Evolutionary conservation across 2,888 invertebrate species (phyloP), one percentile per base, ranked within the genome.

Genomic region (Crossocerus cetratus): DNA sequence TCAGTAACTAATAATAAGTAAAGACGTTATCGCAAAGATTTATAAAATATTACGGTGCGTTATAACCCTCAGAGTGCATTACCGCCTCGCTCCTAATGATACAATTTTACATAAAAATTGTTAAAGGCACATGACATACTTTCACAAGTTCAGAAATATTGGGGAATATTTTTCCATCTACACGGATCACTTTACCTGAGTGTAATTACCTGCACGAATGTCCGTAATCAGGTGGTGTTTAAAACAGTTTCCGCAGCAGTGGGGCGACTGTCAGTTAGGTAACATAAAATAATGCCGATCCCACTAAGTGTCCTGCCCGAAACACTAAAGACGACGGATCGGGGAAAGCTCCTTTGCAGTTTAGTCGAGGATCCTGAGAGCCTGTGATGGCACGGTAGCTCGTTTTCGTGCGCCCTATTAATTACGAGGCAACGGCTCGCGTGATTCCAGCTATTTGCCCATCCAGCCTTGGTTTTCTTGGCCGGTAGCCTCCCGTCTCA

Each of bases 391-490:
- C 72, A 62, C 68, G 65, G 62, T 62, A 57, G 59, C 75, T 68
- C 65, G 72, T 80, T 76, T 72, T 83, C 84, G 79, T 81, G 82
- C 80, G 74, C 79, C 78, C 83, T 84, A 87, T 86, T 86, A 88
- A 88, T 87, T 86, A 88, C 84, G 82, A 82, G 79, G 80, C 81
- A 83, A 78, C 81, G 77, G 82, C 77, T 87, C 81, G 86, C 86
- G 86, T 85, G 87, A 86, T 83, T 82, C 83, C 67, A 82, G 82
- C 84, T 85, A 86, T 86, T 86, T 80, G 68, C 84, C 78, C 83
- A 72, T 76, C 74, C 59, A 65, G 68, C 68, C 59, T 20, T 60
- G 49, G 55, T 65, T 72, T 73, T 79, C 79, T 78, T 72, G 69
- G 59, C 64, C 63, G 11, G 58, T 72, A 70, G 69, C 72, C 62